Evolutionary conservation across 1,140 invertebrate species (phyloP).

Genomic region (Streblospio benedicti): DNA sequence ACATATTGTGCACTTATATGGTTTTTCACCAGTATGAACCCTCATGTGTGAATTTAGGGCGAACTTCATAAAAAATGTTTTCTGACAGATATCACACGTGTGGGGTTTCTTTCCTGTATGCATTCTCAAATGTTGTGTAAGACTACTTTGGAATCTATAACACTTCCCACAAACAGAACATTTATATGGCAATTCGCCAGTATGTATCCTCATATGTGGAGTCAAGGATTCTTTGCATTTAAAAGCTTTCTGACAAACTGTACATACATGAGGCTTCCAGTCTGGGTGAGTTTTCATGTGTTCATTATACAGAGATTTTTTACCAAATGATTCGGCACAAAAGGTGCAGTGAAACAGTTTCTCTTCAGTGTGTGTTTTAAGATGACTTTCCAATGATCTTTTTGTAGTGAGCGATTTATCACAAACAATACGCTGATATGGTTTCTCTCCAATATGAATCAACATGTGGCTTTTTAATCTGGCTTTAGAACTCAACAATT

Average conservation of each 20-base stretch:
- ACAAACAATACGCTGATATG: no score
- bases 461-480: no score
- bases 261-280: constrained; percentile 41
- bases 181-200: constrained; percentile 63
- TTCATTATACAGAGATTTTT: no score
- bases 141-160: constrained; percentile 85
- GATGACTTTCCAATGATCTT: no score
- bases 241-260: constrained; percentile 41
- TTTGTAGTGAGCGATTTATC: no score
- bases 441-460: no score
- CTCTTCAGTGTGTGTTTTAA: no score
- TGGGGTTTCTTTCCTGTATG: constrained; percentile 54
- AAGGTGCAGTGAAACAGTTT: no score
- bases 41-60: constrained; percentile 48
- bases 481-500: no score
- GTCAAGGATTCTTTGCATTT: constrained; percentile 56
- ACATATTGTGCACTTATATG: no score
- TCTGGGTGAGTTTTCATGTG: constrained; percentile 34
- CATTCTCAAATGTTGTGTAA: constrained; percentile 93
- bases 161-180: constrained; percentile 85
- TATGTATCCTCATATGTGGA: constrained; percentile 56
- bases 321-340: no score
- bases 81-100: constrained; percentile 45
- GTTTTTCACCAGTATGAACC: constrained; percentile 45
- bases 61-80: constrained; percentile 44